These are phyloP conservation scores for Chrysopilus asiliformis DNA, from an alignment of 2,888 invertebrate genomes.

Conservation along the genomic window DNA sequence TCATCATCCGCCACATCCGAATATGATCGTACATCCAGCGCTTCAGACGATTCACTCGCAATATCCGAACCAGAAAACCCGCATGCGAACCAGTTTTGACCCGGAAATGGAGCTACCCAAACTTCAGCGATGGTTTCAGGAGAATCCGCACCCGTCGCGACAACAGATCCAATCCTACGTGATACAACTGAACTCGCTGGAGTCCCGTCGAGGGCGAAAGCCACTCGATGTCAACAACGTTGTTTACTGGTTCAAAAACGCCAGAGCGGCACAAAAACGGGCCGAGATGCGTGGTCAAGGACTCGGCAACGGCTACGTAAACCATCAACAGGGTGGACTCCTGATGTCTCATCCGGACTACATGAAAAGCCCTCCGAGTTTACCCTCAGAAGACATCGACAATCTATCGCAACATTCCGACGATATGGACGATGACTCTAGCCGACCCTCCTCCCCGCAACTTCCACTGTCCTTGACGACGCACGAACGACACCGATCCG, in stretches of 20 bases:
- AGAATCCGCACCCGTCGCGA: conserved; percentile 93
- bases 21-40: conserved; percentile 50
- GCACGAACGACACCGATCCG: conserved; percentile 31
- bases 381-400: conserved; percentile 47
- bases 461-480: conserved; percentile 59
- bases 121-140: conserved; percentile 91
- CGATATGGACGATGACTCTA: conserved; percentile 53
- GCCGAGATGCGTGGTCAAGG: conserved; percentile 58
- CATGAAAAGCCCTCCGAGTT: conserved; percentile 49
- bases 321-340: conserved; percentile 36
- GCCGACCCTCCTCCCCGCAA: conserved; percentile 50
- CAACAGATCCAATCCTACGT: conserved; percentile 96
- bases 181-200: conserved; percentile 80
- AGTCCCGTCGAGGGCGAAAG: conserved; percentile 83
- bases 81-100: conserved; percentile 95
- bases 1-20: conserved; percentile 23
- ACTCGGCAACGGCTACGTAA: conserved; percentile 32
- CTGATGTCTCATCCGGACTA: conserved; percentile 49
- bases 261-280: conserved; percentile 86
- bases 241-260: conserved; percentile 96
- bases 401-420: conserved; percentile 52
- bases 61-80: conserved; percentile 67
- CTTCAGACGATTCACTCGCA: conserved; percentile 53
- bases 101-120: conserved; percentile 93
- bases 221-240: conserved; percentile 93